A percentile compares a stretch with the other conserved stretches of the same genome.
phyloP scores from a whole-genome alignment of 2,888 invertebrate species.

The Iselma pallidipennis region DNA sequence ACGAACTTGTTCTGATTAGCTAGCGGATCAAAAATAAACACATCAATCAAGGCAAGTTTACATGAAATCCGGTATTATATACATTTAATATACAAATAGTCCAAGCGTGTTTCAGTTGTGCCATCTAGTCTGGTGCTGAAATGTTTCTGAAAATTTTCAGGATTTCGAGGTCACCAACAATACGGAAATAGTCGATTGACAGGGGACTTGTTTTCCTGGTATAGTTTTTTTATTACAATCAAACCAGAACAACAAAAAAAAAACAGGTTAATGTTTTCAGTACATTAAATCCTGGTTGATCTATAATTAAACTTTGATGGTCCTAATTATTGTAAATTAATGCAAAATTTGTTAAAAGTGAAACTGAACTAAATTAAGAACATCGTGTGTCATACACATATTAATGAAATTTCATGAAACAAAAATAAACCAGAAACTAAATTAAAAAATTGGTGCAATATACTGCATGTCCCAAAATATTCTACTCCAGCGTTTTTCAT shows the following conservation, averaged over 20 bases:
- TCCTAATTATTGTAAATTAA: too few species aligned
- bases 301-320: too few species aligned
- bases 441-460: neutral
- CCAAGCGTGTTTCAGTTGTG: neutral
- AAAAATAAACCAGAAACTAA: neutral
- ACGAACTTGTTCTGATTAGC: neutral
- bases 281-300: too few species aligned
- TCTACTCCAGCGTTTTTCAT: too few species aligned
- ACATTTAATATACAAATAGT: neutral
- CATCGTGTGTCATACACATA: neutral
- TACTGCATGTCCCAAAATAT: neutral
- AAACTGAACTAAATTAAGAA: neutral
- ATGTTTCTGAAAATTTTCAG: neutral
- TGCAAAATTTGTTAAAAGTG: neutral
- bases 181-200: too few species aligned
- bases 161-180: neutral
- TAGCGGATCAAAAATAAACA: neutral
- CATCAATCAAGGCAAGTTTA: neutral
- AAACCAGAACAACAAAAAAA: neutral
- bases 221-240: too few species aligned
- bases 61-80: neutral
- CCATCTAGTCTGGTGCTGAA: neutral
- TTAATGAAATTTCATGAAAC: neutral
- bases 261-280: too few species aligned
- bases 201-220: too few species aligned